Percentiles rank a stretch among this genome's conserved stretches.
Conservation (phyloP, 37 sponge, comb jelly and placozoan genomes). For the Bolinopsis microptera region DNA sequence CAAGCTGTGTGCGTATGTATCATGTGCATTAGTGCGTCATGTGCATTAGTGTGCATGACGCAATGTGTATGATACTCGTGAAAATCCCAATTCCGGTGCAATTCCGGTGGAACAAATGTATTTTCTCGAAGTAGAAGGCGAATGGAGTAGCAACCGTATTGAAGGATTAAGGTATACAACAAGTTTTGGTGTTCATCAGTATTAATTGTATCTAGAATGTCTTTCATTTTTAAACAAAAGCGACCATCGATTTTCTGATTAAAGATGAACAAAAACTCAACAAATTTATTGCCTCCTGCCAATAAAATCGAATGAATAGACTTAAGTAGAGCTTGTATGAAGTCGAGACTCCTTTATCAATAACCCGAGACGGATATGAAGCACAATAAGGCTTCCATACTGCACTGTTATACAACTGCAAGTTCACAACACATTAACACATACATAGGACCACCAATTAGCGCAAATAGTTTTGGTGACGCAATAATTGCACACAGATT, state of each 20-base stretch:
- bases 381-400: neutral
- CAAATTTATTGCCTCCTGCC: too few relatives aligned
- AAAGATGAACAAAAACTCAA: neutral
- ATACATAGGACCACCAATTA: neutral
- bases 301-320: too few relatives aligned
- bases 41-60: neutral
- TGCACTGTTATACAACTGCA: neutral
- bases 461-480: neutral
- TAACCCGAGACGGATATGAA: neutral
- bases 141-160: too few relatives aligned
- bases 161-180: too few relatives aligned
- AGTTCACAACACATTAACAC: neutral
- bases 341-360: neutral
- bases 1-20: neutral
- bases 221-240: neutral
- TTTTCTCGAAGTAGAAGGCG: too few relatives aligned
- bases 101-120: neutral
- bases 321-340: neutral
- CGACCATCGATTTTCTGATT: neutral
- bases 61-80: neutral
- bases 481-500: neutral
- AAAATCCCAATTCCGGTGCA: neutral
- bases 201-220: neutral
- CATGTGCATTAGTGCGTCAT: neutral
- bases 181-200: too few relatives aligned